Evolutionary conservation across 2,797 vertebrate species (phyloP), one percentile per base, ranked within the genome.

Genomic region (Sebastes wilsoni): DNA sequence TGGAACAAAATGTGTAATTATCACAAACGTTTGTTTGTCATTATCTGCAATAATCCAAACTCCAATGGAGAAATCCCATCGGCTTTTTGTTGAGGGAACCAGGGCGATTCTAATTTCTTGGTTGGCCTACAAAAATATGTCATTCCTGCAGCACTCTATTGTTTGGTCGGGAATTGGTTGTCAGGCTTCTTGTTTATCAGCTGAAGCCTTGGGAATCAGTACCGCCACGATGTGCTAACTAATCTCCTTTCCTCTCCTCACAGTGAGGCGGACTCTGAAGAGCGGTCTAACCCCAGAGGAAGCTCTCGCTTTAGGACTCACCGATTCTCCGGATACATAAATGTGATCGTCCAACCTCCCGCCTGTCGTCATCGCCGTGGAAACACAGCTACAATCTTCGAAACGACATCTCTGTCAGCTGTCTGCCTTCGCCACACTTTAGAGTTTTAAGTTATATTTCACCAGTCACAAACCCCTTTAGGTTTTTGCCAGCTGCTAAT

Each of bases 211-310:
- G 18, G 20, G 20, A 52, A 52, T 52, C 49, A 10, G 49, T 52
- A n/a, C 49, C 4, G 0, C 8, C 49, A n/a, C 4, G 20, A n/a
- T 52, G 20, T 54, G 52, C 18, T 54, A 54, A 54, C n/a, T 1
- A 54, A 27, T 38, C 32, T n/a, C 46, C 9, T 55, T 25, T 87
- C 36, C 32, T 87, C 36, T 28, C 60, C 25, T 79, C 3, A 7
- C 93, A 99, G 98, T 99, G 92, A 96, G 97, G 88, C 96, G 98
- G 94, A 99, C 98, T 72, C 94, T 99, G 92, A 99, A 97, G 95
- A 98, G 94, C 0, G 98, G 97, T 73, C 92, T 99, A 87, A 98
- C 97, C 32, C 95, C 97, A 38, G 98, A 99, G 87, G 98, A 99
- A 94, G 97, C 97, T 79, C 96, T 97, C 72, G 97, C 97, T 67